Conservation (phyloP, 2,797 vertebrate genomes). For the Bradypodion pumilum region DNA sequence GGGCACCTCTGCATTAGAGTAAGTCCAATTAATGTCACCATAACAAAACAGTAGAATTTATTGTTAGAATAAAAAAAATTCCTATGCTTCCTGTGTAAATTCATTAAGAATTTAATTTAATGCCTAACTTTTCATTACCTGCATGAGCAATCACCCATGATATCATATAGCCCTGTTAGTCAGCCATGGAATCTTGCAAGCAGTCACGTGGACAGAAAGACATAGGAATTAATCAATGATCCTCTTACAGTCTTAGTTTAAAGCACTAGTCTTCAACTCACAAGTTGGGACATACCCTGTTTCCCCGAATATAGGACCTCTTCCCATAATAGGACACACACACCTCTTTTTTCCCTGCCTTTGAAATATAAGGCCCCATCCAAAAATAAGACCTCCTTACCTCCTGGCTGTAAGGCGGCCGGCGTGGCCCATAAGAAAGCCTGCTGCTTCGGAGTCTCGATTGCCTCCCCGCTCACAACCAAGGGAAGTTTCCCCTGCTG, state of each 20-base stretch:
- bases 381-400: too few species aligned
- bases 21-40: slow-evolving; percentile 68
- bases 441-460: too few species aligned
- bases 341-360: too few species aligned
- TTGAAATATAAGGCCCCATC: too few species aligned
- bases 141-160: slow-evolving; percentile 2
- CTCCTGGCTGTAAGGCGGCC: too few species aligned
- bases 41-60: slow-evolving; percentile 66
- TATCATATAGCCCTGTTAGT: slow-evolving; percentile 16
- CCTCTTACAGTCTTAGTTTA: too few species aligned
- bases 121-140: slow-evolving; percentile 2
- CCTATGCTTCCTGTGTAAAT: slow-evolving; percentile 59
- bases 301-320: too few species aligned
- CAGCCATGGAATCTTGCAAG: slow-evolving; percentile 15
- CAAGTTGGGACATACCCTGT: neutral
- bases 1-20: too few species aligned
- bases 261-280: neutral
- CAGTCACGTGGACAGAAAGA: neutral
- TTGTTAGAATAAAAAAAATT: slow-evolving; percentile 59
- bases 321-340: too few species aligned
- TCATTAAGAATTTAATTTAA: slow-evolving; percentile 63
- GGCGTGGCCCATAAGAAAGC: too few species aligned
- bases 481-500: too few species aligned
- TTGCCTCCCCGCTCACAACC: too few species aligned
- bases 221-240: neutral